phyloP scores from a whole-genome alignment of 2,888 invertebrate species.

The Ganaspis brasiliensis region DNA sequence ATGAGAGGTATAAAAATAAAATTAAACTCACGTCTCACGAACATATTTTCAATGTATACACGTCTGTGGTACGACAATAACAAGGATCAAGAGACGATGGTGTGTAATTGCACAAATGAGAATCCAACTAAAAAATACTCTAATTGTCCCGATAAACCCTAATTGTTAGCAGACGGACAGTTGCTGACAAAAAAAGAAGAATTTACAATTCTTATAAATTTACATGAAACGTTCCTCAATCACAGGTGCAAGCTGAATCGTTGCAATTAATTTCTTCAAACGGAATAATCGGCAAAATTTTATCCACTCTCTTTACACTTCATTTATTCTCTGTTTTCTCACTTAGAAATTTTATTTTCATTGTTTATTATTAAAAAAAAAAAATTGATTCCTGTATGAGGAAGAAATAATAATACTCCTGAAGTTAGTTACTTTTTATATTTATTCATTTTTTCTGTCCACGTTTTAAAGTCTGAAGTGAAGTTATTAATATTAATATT shows the following conservation, averaged over 20 bases:
- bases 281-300: too few species aligned
- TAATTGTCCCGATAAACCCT: slow-evolving; percentile 29
- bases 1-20: not conserved
- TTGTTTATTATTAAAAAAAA: too few species aligned
- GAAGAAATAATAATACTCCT: too few species aligned
- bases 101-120: slow-evolving; percentile 18
- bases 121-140: slow-evolving; percentile 25
- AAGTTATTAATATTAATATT: too few species aligned
- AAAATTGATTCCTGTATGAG: too few species aligned
- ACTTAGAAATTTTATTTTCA: too few species aligned
- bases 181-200: not conserved
- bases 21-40: not conserved
- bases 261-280: slow-evolving; percentile 2
- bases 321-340: too few species aligned
- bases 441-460: too few species aligned
- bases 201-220: slow-evolving; percentile 15
- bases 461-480: too few species aligned
- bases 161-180: slow-evolving; percentile 8
- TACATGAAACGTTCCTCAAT: slow-evolving; percentile 11
- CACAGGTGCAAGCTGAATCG: slow-evolving; percentile 11
- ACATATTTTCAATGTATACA: not conserved
- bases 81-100: not conserved
- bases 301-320: not conserved
- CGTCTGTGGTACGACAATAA: not conserved
- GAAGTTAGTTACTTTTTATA: too few species aligned